Base-by-base conservation (phyloP, 2,113 vertebrate genomes). In the Dasyurus viverrinus region DNA sequence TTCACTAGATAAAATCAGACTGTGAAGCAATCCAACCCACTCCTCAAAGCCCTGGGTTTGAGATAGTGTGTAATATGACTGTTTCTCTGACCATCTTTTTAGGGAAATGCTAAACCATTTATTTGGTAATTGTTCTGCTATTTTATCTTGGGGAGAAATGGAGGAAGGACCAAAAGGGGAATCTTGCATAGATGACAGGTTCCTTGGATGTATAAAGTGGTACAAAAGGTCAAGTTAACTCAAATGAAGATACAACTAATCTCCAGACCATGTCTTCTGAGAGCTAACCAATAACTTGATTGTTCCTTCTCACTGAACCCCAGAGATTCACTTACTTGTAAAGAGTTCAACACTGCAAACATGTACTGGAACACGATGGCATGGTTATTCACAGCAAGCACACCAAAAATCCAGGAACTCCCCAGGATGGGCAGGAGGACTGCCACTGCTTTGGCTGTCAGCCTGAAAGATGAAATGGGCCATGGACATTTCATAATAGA, bases 331-430 rank as follows among this genome's bases (percentile, higher is more conserved):
- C 98, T 97, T 96, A 99, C 99, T 98, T 99, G 99, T 89, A 99
- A 98, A 36, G 99, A 99, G 98, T 99, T 99, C 98, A 99, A 99
- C 1, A 99, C 90, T n/a, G 99, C 99, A 96, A 99, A 99, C 97
- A 99, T 98, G 93, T 99, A 99, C 90, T 99, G 99, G 98, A 99
- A 99, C 9, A 99, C 98, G 76, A 99, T 90, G 7, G 99, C 98
- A 0, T 99, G 99, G 50, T 98, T 98, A 93, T 99, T 99, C 98
- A 99, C 97, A 0, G 99, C 99, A n/a, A 99, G 98, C 94, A 99
- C 98, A 0, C 99, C 99, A 54, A 99, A 99, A 95, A 99, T 99
- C 99, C 99, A 99, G 0, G 99, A 99, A 97, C 99, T 99, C 23
- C 99, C 99, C 92, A 99, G 95, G 96, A 99, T 99, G 1, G 99